Evolutionary conservation across 2,797 vertebrate species (phyloP).

Genomic region (Mustela erminea): DNA sequence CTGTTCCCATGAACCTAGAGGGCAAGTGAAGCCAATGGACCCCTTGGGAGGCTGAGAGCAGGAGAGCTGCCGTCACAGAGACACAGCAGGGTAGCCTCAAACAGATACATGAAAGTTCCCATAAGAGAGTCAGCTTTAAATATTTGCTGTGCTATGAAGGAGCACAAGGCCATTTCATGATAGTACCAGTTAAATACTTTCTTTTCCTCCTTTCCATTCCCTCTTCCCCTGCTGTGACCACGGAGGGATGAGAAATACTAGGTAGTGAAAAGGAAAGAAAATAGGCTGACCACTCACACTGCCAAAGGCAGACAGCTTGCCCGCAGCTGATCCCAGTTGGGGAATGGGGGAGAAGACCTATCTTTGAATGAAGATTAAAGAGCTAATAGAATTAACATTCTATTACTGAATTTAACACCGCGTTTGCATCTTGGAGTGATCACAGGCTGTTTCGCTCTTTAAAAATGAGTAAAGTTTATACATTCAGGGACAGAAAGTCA

Average conservation of each 20-base stretch:
- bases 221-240: not conserved
- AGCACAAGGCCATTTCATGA: not conserved
- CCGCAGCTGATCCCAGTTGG: not conserved
- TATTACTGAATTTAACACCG: slow-evolving; percentile 20
- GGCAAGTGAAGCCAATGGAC: not conserved
- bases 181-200: not conserved
- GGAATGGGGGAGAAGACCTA: not conserved
- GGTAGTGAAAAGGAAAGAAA: not conserved
- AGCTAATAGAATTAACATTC: slow-evolving; percentile 45
- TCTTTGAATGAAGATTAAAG: slow-evolving; percentile 32
- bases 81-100: not conserved
- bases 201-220: not conserved
- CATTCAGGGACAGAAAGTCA: not conserved
- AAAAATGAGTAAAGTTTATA: not conserved
- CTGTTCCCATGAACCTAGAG: not conserved
- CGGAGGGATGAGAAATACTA: not conserved
- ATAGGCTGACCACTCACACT: not conserved
- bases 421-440: not conserved
- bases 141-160: not conserved
- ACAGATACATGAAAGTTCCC: not conserved
- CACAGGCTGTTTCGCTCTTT: not conserved
- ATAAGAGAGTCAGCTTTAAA: not conserved
- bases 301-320: not conserved
- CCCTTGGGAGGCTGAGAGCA: not conserved
- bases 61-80: not conserved